Evolutionary conservation across 1,140 invertebrate species (phyloP).

Genomic region (Drosophila miranda): DNA sequence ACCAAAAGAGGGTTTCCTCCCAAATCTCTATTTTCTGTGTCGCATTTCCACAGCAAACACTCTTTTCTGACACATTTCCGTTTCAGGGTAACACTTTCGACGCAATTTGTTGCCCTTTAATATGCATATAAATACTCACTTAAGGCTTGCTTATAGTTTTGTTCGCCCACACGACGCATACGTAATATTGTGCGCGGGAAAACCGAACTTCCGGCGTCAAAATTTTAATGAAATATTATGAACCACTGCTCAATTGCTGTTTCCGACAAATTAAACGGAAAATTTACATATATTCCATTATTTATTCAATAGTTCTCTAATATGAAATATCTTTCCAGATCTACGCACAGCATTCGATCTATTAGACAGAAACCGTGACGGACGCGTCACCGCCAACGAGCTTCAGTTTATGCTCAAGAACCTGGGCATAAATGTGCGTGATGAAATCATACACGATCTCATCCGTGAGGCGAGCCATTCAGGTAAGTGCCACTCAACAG

Average conservation of each 20-base stretch:
- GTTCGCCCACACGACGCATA: conserved; percentile 28
- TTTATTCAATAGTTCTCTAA: neutral
- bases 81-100: conserved; percentile 18
- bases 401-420: conserved; percentile 89
- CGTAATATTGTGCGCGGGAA: conserved; percentile 18
- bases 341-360: conserved; percentile 89
- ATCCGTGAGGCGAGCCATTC: conserved; percentile 88
- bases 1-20: conserved; percentile 12
- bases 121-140: conserved; percentile 30
- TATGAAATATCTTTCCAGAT: conserved; percentile 83
- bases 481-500: conserved; percentile 82
- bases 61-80: conserved; percentile 40
- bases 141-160: conserved; percentile 6
- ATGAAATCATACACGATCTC: conserved; percentile 87
- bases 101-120: conserved; percentile 36
- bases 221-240: neutral
- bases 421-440: conserved; percentile 88
- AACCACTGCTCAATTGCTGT: neutral
- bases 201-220: conserved; percentile 4
- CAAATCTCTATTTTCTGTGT: neutral
- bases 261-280: neutral
- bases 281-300: too few species aligned
- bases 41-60: conserved; percentile 46
- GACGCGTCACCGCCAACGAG: conserved; percentile 87
- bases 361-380: conserved; percentile 89